phyloP scores from a whole-genome alignment of 2,888 invertebrate species.

The Drosophila bunnanda region DNA sequence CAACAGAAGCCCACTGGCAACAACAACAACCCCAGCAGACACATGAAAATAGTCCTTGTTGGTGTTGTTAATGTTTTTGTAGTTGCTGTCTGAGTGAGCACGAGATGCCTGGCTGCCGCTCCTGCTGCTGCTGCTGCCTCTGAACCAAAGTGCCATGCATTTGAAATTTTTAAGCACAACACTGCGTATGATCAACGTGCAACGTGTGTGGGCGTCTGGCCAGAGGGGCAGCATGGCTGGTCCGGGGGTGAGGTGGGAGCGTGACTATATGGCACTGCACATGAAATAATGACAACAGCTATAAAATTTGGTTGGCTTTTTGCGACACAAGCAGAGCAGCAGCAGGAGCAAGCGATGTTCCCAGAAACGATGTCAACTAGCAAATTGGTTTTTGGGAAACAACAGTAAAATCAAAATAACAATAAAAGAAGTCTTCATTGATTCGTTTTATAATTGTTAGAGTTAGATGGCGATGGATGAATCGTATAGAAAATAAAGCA shows the following conservation, averaged over 20 bases:
- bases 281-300: conserved; percentile 77
- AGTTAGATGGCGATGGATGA: not conserved
- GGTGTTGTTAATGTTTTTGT: conserved; percentile 35
- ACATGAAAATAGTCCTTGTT: conserved; percentile 54
- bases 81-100: conserved; percentile 49
- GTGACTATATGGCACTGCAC: conserved; percentile 52
- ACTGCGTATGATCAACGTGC: conserved; percentile 77
- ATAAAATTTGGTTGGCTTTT: conserved; percentile 76
- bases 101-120: conserved; percentile 32
- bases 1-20: conserved; percentile 23
- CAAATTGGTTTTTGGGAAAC: conserved; percentile 17
- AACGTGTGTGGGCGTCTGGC: conserved; percentile 49
- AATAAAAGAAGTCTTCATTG: not conserved
- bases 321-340: conserved; percentile 54
- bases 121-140: conserved; percentile 22
- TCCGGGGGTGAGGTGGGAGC: conserved; percentile 8
- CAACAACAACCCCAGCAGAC: conserved; percentile 28
- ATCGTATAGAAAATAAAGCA: not conserved
- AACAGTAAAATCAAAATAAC: not conserved
- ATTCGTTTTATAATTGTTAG: not conserved
- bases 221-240: conserved; percentile 1
- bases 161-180: conserved; percentile 77
- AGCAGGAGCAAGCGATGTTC: conserved; percentile 20
- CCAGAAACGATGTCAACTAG: not conserved
- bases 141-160: conserved; percentile 72